Evolutionary conservation across 1,140 invertebrate genomes (phyloP).

Genomic region (Aricia agestis): DNA sequence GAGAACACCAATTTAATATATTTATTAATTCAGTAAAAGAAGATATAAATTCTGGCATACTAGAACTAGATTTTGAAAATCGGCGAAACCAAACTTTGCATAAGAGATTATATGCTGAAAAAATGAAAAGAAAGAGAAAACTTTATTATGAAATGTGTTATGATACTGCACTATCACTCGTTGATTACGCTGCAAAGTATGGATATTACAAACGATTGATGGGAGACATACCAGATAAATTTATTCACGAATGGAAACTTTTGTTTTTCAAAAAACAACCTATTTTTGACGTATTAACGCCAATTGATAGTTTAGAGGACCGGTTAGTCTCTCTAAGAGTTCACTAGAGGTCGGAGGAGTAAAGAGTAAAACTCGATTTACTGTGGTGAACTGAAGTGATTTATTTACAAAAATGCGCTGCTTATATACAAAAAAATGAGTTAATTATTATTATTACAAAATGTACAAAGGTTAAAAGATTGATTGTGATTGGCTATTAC

Average conservation of each 20-base stretch:
- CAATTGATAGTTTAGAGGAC: too few species aligned
- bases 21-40: conserved; percentile 68
- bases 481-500: too few species aligned
- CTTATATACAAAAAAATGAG: too few species aligned
- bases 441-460: too few species aligned
- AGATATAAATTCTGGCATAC: conserved; percentile 55
- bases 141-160: conserved; percentile 71
- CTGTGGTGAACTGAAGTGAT: too few species aligned
- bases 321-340: too few species aligned
- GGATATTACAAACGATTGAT: conserved; percentile 70
- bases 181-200: conserved; percentile 73
- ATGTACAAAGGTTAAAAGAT: too few species aligned
- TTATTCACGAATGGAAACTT: conserved; percentile 74
- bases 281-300: conserved; percentile 67
- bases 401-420: too few species aligned
- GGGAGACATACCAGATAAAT: conserved; percentile 57
- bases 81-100: conserved; percentile 73
- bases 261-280: conserved; percentile 74
- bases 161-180: conserved; percentile 70
- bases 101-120: conserved; percentile 69
- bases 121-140: conserved; percentile 60
- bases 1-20: conserved; percentile 65
- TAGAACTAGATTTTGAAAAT: conserved; percentile 74
- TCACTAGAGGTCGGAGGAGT: too few species aligned
- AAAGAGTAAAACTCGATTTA: too few species aligned